Evolutionary conservation across 37 sponge, comb jelly and placozoan species (phyloP).

Genomic region (Sycon ciliatum): DNA sequence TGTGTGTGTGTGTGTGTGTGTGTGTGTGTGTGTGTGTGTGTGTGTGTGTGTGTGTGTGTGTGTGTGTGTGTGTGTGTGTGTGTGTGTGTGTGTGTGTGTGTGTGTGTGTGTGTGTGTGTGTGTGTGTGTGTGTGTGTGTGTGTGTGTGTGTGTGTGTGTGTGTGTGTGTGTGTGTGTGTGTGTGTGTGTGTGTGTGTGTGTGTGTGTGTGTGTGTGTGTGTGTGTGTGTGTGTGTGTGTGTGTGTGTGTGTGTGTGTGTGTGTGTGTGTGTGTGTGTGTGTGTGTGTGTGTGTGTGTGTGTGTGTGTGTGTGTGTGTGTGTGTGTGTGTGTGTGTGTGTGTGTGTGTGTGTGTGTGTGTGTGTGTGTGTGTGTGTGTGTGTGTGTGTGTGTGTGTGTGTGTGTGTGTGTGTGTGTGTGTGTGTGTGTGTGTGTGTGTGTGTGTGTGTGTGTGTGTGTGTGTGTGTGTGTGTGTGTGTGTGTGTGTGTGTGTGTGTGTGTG

Average conservation of each 20-base stretch:
- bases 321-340: constrained; percentile 5
- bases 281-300: constrained; percentile 5
- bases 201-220: constrained; percentile 5
- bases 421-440: constrained; percentile 5
- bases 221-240: constrained; percentile 5
- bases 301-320: constrained; percentile 5
- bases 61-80: constrained; percentile 5
- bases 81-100: not conserved
- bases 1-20: constrained; percentile 1
- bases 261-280: constrained; percentile 1
- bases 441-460: constrained; percentile 5
- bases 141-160: not conserved
- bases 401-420: constrained; percentile 5
- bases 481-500: constrained; percentile 5
- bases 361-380: constrained; percentile 5
- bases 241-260: constrained; percentile 5
- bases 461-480: constrained; percentile 5
- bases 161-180: constrained; percentile 5
- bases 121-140: not conserved
- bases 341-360: constrained; percentile 5
- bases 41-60: constrained; percentile 5
- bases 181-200: constrained; percentile 5
- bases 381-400: constrained; percentile 5
- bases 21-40: constrained; percentile 5
- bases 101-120: not conserved